Conservation (phyloP, 2,888 invertebrate genomes). For the Ashinkailepas kermadecensis region DNA sequence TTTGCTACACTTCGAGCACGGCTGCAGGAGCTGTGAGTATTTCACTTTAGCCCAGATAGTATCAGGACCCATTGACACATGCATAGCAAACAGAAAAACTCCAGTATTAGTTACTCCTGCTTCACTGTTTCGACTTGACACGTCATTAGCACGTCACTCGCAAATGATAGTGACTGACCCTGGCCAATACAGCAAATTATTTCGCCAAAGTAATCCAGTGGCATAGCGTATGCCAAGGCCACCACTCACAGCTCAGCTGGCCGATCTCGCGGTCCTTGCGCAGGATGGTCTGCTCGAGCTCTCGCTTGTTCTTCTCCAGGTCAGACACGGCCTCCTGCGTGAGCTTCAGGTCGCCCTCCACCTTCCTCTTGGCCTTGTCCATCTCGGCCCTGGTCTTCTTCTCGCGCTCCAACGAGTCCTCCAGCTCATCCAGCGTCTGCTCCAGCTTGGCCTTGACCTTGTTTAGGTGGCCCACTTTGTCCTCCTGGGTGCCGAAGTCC, state of each 20-base stretch:
- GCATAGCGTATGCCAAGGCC: too few relatives aligned
- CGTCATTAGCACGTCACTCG: too few relatives aligned
- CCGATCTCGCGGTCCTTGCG: slow-evolving; percentile 99
- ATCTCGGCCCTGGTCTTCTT: slow-evolving; percentile 96
- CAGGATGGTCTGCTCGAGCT: slow-evolving; percentile 92
- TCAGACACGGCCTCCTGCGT: slow-evolving; percentile 95
- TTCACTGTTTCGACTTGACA: too few relatives aligned
- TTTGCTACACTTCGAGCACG: too few relatives aligned
- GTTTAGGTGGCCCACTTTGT: slow-evolving; percentile 99
- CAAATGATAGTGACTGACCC: too few relatives aligned
- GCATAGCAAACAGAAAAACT: too few relatives aligned
- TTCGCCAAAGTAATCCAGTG: too few relatives aligned
- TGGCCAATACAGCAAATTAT: too few relatives aligned
- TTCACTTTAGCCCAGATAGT: too few relatives aligned
- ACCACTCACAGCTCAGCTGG: slow-evolving; percentile 65
- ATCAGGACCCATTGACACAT: too few relatives aligned
- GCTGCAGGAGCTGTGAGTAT: too few relatives aligned
- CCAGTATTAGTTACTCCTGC: too few relatives aligned
- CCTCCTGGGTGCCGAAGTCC: slow-evolving; percentile 70
- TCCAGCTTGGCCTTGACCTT: slow-evolving; percentile 98
- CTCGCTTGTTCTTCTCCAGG: slow-evolving; percentile 95
- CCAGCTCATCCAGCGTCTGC: slow-evolving; percentile 95
- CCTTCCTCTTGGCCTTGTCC: slow-evolving; percentile 97
- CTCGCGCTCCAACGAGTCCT: slow-evolving; percentile 96
- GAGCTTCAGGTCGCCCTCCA: slow-evolving; percentile 97